These are phyloP conservation scores for Saxidomus purpurata DNA, from an alignment of 1,140 invertebrate genomes.

Conservation along the genomic window DNA sequence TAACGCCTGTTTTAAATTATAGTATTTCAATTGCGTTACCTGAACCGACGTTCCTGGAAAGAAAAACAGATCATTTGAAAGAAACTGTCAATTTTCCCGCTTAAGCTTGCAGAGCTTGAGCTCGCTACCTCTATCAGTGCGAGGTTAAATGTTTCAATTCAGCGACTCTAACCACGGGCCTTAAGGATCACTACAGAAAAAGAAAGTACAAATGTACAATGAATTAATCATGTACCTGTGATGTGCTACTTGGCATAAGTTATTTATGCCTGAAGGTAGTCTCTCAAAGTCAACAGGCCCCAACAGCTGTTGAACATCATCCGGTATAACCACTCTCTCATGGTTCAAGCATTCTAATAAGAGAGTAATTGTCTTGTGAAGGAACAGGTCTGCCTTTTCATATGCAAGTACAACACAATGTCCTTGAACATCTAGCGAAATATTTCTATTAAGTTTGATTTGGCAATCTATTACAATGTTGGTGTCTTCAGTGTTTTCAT, in stretches of 20 bases:
- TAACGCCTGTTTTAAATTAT: too few relatives aligned
- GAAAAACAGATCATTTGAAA: too few relatives aligned
- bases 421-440: neutral
- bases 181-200: too few relatives aligned
- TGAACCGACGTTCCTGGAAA: too few relatives aligned
- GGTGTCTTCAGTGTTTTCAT: neutral
- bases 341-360: constrained; percentile 41
- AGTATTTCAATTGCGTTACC: too few relatives aligned
- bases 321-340: constrained; percentile 72
- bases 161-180: too few relatives aligned
- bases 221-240: constrained; percentile 71
- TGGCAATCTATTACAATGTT: neutral
- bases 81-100: too few relatives aligned
- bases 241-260: constrained; percentile 74
- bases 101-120: too few relatives aligned
- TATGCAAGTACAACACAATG: neutral
- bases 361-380: neutral
- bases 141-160: too few relatives aligned
- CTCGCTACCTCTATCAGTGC: too few relatives aligned
- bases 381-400: neutral
- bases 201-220: too few relatives aligned
- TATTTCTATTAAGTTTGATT: neutral
- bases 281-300: constrained; percentile 71
- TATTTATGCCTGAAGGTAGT: constrained; percentile 65
- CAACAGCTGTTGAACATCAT: constrained; percentile 74